Evolutionary conservation across 2,888 invertebrate genomes (phyloP).

Genomic region (Drosophila paranaensis): DNA sequence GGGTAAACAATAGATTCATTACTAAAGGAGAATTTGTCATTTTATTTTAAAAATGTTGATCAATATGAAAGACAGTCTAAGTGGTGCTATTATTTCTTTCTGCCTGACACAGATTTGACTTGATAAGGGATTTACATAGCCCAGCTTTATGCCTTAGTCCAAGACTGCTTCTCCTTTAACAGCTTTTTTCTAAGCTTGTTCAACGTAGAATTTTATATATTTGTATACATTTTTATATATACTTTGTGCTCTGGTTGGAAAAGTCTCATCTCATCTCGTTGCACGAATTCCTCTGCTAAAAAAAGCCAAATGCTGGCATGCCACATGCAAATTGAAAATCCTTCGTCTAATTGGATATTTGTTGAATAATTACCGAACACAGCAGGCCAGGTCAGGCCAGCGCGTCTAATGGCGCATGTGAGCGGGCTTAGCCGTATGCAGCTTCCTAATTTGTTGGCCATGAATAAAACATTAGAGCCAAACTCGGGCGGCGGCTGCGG

Average conservation of each 20-base stretch:
- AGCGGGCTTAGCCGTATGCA: constrained; percentile 1
- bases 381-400: background rate
- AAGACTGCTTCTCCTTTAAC: background rate
- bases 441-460: constrained; percentile 18
- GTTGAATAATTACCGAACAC: constrained; percentile 1
- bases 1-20: no score
- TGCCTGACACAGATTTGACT: background rate
- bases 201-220: background rate
- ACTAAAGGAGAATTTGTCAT: no score
- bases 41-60: no score
- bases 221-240: no score
- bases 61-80: background rate
- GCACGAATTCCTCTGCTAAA: background rate
- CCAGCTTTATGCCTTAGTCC: background rate
- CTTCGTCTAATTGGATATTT: constrained; percentile 1
- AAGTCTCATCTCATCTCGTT: background rate
- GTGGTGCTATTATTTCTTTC: background rate
- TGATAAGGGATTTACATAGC: background rate
- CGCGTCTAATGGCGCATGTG: constrained; percentile 6
- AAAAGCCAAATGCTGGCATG: background rate
- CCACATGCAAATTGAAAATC: background rate
- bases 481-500: background rate
- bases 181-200: no score
- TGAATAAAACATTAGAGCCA: constrained; percentile 46
- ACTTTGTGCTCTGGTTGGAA: background rate